phyloP scores from a whole-genome alignment of 2,797 vertebrate genomes.

The Microctenopoma lineatum region DNA sequence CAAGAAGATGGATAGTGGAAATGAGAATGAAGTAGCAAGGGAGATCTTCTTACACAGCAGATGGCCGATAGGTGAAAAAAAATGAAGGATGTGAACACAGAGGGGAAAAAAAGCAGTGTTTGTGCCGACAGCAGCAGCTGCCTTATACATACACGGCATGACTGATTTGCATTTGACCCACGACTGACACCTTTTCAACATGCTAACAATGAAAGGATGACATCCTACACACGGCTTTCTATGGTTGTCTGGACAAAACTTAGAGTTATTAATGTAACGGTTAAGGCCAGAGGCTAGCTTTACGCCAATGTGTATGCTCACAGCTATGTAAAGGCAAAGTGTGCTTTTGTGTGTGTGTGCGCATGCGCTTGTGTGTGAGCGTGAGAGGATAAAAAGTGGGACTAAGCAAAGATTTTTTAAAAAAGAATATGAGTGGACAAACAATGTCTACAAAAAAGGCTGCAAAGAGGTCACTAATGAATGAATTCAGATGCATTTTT shows the following conservation, averaged over 20 bases:
- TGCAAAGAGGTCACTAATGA: constrained; percentile 14
- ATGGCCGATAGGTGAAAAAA: constrained; percentile 44
- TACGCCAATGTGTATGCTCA: too few species aligned
- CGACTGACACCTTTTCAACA: constrained; percentile 5
- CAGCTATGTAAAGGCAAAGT: too few species aligned
- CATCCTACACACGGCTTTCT: too few species aligned
- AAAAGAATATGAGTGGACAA: background rate
- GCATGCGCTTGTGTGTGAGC: background rate
- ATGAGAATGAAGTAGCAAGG: constrained; percentile 24
- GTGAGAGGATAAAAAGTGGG: background rate
- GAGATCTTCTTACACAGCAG: constrained; percentile 39
- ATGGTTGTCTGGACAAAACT: too few species aligned
- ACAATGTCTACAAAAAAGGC: background rate
- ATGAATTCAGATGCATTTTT: constrained; percentile 39
- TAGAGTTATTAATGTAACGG: too few species aligned
- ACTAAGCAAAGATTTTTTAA: background rate
- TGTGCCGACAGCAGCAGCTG: background rate
- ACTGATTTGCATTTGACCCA: constrained; percentile 21
- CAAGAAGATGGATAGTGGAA: constrained; percentile 48
- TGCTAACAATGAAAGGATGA: background rate
- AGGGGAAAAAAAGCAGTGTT: background rate
- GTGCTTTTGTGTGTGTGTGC: background rate
- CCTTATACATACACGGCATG: constrained; percentile 12
- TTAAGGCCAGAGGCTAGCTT: too few species aligned
- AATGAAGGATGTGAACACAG: constrained; percentile 28